Evolutionary conservation across 37 sponge, comb jelly and placozoan species (phyloP).

Genomic region (Chondrilla cf. caribensis): DNA sequence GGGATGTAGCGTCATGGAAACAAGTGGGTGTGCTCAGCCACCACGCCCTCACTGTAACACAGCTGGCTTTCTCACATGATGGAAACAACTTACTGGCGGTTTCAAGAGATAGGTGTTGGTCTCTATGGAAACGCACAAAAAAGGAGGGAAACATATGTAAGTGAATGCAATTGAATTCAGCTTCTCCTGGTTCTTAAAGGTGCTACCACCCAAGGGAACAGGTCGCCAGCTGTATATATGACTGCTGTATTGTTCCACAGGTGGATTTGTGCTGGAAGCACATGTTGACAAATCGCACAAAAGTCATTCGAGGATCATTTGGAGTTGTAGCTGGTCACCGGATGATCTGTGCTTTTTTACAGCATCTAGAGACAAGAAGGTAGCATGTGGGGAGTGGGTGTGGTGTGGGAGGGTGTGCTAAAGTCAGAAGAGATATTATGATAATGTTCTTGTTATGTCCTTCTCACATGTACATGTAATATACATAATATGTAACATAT

Average conservation of each 20-base stretch:
- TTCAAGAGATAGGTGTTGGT: conserved; percentile 89
- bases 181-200: not conserved
- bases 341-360: conserved; percentile 88
- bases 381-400: conserved; percentile 20
- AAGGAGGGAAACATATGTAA: not conserved
- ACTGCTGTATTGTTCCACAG: conserved; percentile 5
- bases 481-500: too few species aligned
- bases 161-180: not conserved
- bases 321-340: conserved; percentile 81
- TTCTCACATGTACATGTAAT: too few species aligned
- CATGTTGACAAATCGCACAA: conserved; percentile 33
- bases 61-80: conserved; percentile 78
- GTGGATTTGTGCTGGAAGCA: conserved; percentile 34
- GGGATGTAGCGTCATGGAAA: conserved; percentile 68
- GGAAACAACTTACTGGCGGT: conserved; percentile 65
- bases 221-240: not conserved
- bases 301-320: conserved; percentile 83
- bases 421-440: too few species aligned
- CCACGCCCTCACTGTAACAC: conserved; percentile 90
- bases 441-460: too few species aligned
- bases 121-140: conserved; percentile 70
- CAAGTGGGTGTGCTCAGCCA: conserved; percentile 51
- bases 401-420: not conserved
- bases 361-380: conserved; percentile 88
- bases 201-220: not conserved